phyloP scores from a whole-genome alignment of 92 coral and sea anemone genomes.

The Pocillopora grandis region DNA sequence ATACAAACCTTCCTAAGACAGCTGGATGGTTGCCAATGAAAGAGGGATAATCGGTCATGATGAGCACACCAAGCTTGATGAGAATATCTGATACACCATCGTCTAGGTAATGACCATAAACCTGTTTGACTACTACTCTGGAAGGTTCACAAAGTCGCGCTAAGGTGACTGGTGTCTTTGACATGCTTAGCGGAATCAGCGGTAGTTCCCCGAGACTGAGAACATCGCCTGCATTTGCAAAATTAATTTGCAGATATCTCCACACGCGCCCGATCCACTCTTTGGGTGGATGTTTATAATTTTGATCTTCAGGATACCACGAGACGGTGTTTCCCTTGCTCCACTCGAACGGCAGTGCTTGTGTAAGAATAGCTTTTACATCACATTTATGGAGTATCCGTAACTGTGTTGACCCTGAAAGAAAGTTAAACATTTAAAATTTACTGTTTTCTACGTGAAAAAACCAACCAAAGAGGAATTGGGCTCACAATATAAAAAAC shows the following conservation, averaged over 20 bases:
- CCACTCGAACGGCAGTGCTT: slow-evolving; percentile 63
- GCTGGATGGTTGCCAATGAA: slow-evolving; percentile 44
- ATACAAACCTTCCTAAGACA: slow-evolving; percentile 43
- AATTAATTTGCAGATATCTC: slow-evolving; percentile 64
- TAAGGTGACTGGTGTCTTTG: slow-evolving; percentile 36
- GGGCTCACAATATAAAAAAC: too few relatives aligned
- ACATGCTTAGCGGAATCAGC: slow-evolving; percentile 52
- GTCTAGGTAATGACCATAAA: slow-evolving; percentile 23
- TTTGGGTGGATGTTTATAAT: slow-evolving; percentile 64
- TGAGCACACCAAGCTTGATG: slow-evolving; percentile 43
- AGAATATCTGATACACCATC: slow-evolving; percentile 25
- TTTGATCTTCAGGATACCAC: slow-evolving; percentile 58
- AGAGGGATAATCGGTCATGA: slow-evolving; percentile 53
- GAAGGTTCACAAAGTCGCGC: slow-evolving; percentile 52
- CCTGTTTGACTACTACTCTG: slow-evolving; percentile 36
- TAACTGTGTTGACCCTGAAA: slow-evolving; percentile 62
- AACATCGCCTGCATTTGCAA: slow-evolving; percentile 34
- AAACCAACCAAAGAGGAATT: background rate
- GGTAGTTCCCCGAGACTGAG: slow-evolving; percentile 56
- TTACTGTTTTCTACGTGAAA: background rate
- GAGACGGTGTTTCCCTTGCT: slow-evolving; percentile 32
- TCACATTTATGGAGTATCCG: slow-evolving; percentile 47
- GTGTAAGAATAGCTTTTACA: slow-evolving; percentile 47
- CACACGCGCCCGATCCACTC: slow-evolving; percentile 76
- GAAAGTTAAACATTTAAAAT: background rate